phyloP scores from a whole-genome alignment of 2,113 vertebrate genomes.

The Micromys minutus region DNA sequence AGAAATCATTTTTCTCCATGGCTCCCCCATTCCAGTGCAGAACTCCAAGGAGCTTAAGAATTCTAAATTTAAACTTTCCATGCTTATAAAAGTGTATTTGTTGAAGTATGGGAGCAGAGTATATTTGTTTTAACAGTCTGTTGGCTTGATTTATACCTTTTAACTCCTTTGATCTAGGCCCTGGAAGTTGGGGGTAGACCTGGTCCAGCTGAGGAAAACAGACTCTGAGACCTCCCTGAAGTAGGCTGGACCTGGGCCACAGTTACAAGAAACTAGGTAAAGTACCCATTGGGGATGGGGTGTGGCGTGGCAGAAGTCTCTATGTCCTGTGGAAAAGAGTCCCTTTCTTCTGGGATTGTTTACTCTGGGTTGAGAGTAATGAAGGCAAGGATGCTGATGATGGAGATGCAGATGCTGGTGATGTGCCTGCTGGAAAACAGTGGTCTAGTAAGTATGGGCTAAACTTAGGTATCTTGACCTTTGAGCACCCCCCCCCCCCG shows the following conservation, averaged over 20 bases:
- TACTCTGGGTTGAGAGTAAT: not conserved
- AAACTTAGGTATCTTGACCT: not conserved
- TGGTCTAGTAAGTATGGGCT: not conserved
- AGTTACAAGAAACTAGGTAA: no score
- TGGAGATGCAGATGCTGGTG: not conserved
- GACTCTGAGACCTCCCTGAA: not conserved
- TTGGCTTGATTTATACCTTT: constrained; percentile 54
- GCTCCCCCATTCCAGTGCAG: not conserved
- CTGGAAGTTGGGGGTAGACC: not conserved
- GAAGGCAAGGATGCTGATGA: not conserved
- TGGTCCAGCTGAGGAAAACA: not conserved
- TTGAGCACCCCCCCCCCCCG: not conserved
- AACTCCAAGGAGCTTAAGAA: not conserved
- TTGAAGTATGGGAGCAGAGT: constrained; percentile 33
- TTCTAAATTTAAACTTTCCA: constrained; percentile 51
- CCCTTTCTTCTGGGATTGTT: not conserved
- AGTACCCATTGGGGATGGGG: not conserved
- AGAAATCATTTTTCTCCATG: not conserved
- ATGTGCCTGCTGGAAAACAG: not conserved
- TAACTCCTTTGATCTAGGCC: not conserved
- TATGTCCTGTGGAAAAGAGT: accelerated
- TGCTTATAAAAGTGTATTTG: constrained; percentile 37
- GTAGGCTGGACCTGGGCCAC: not conserved
- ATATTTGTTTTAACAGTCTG: constrained; percentile 49
- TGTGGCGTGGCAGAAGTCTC: not conserved